These are phyloP conservation scores for Babyrousa celebensis DNA, from an alignment of 2,797 vertebrate species.

Conservation along the genomic window DNA sequence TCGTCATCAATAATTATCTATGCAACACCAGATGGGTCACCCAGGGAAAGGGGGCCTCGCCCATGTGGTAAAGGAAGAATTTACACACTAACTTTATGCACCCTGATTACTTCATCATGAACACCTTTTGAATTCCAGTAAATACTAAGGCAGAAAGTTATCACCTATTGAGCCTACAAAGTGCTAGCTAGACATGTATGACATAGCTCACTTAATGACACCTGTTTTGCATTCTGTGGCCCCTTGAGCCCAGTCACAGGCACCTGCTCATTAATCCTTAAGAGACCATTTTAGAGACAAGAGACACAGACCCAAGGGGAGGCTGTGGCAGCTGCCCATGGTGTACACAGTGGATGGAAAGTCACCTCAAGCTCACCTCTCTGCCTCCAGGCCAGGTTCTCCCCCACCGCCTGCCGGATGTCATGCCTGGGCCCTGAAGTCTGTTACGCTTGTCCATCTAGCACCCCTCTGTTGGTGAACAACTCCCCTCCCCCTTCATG, in stretches of 20 bases:
- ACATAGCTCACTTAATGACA: not conserved
- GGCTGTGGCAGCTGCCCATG: not conserved
- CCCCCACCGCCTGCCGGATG: not conserved
- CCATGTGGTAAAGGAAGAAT: not conserved
- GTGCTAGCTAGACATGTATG: not conserved
- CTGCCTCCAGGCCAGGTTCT: not conserved
- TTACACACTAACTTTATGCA: not conserved
- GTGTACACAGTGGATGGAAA: rapidly evolving
- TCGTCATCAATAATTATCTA: not conserved
- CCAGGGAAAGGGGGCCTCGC: not conserved
- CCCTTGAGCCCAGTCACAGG: not conserved
- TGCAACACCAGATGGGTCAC: rapidly evolving
- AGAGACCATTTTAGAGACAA: not conserved
- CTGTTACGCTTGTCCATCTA: not conserved
- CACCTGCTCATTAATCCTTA: not conserved
- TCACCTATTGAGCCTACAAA: not conserved
- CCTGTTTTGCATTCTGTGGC: not conserved
- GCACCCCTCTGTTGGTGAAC: not conserved
- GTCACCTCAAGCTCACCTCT: not conserved
- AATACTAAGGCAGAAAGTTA: not conserved
- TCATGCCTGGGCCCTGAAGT: not conserved
- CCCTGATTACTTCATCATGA: not conserved
- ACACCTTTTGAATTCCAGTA: not conserved
- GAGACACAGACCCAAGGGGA: not conserved
- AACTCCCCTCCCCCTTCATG: too few species aligned